Base-by-base conservation (phyloP, 2,888 invertebrate genomes). In the Agelastica alni region DNA sequence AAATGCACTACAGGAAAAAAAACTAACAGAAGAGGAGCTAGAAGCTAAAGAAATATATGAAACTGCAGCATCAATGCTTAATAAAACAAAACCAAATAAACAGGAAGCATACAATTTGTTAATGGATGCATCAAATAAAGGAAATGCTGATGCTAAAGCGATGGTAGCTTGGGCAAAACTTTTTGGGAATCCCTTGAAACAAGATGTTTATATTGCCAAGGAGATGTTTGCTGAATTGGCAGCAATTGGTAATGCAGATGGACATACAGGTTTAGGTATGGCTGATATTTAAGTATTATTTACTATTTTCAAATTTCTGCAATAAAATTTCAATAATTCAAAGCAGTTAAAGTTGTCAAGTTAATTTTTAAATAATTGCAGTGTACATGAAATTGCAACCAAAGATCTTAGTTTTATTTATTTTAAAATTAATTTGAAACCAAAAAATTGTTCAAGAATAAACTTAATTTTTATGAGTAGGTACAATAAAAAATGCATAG, bases 151-250 rank as follows among this genome's bases (percentile, higher is more conserved):
- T 41, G 93, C 97, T 0, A 84, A 87, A 73, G 90, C 93, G 55
- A 83, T 89, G 72, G 76, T 96, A 3, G 96, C 95, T 0, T 95
- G 96, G 91, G 91, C 90, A 0, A 83, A 89, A 65, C 76, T 98
- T 4, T 86, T 94, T 66, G 97, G 97, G 0, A 90, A 83, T 70
- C 89, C 84, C 55, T 79, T 91, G 9, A 82, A 85, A 31, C 85
- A 93, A 65, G 88, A 96, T 74, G 79, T 94, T 53, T 80, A 85
- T 5, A 84, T 83, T 49, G 94, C 96, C 0, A 84, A 83, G 66
- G 78, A 81, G 34, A 86, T 89, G 61, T 96, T 97, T 70, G 83
- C 86, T 55, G 84, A 84, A 64, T 78, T 96, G 28, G 86, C 88
- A 0, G 83, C 84, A 5, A 79, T 82, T 26, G 97, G 97, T 0